Base-by-base conservation (phyloP, 2,888 invertebrate species). In the Diabrotica balteata region DNA sequence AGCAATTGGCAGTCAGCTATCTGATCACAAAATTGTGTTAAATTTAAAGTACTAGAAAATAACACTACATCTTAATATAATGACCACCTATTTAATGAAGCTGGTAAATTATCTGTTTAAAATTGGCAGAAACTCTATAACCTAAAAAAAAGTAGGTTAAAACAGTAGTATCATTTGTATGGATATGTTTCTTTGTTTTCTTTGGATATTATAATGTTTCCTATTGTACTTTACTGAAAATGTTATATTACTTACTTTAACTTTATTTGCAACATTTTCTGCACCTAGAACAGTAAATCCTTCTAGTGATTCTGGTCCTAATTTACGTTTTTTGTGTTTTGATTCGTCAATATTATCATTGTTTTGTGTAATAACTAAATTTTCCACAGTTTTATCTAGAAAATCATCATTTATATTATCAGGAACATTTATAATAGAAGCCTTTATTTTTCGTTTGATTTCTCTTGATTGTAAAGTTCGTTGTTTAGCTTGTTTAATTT, bases 211-310 rank as follows among this genome's bases (percentile, higher is more conserved):
- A 17, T 17, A 17, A 17, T 17, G 17, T 17, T 17, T 1, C 2
- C 17, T 1, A 17, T 17, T 17, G 17, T 17, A 17, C 17, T 17
- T 17, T 17, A 32, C 4, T 32, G 5, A 32, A 32, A 4, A 32
- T 5, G 17, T 44, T 42, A 62, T 4, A 32, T 47, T 17, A 74
- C 66, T 71, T 74, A 88, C 89, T 80, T 88, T 88, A 3, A 78
- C 73, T 72, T 86, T 89, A 75, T 88, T 88, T 73, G 85, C 85
- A 79, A 88, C 87, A 67, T 87, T 88, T 76, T 88, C 88, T 64
- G 85, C 86, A 7, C 93, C 93, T 59, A 94, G 85, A 22, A 93
- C 86, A 77, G 90, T 90, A 77, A 90, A 92, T 32, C 86, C 87
- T 75, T 88, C 86, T 65, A 82, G 73, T 32, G 74, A 70, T 42